phyloP scores from a whole-genome alignment of 2,888 invertebrate species.

The Drosophila quasianomalipes region DNA sequence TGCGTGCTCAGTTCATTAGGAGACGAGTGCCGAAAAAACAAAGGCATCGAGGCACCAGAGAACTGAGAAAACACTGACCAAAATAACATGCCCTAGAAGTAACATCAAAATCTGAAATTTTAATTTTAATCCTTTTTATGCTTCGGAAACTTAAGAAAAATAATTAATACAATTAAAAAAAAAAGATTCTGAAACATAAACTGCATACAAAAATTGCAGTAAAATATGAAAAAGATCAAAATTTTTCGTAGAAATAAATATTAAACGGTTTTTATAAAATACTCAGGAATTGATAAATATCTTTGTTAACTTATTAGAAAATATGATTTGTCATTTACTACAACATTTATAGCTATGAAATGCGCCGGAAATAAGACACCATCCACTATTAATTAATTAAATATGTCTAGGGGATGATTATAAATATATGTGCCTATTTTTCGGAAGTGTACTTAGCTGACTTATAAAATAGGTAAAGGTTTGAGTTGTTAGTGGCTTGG shows the following conservation, averaged over 20 bases:
- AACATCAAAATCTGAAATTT: background rate
- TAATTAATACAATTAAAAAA: background rate
- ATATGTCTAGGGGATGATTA: background rate
- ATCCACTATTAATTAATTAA: background rate
- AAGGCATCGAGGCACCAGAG: constrained; percentile 11
- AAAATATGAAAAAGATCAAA: accelerated
- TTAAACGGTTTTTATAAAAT: too few species aligned
- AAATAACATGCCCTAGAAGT: background rate
- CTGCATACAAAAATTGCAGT: background rate
- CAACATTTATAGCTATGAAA: too few species aligned
- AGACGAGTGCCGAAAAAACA: constrained; percentile 62
- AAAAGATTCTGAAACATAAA: too few species aligned
- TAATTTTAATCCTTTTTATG: accelerated
- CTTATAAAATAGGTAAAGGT: background rate
- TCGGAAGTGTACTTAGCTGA: background rate
- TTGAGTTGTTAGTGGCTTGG: background rate
- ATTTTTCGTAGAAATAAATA: background rate
- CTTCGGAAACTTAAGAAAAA: background rate
- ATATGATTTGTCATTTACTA: background rate
- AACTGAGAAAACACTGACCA: background rate
- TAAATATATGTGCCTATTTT: background rate
- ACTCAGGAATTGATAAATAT: too few species aligned
- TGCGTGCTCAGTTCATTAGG: constrained; percentile 71
- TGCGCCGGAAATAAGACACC: background rate
- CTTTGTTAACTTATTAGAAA: too few species aligned